Percentiles rank a stretch among this genome's conserved stretches.
Conservation (phyloP, 2,888 invertebrate species). For the Caenorhabditis uteleia region DNA sequence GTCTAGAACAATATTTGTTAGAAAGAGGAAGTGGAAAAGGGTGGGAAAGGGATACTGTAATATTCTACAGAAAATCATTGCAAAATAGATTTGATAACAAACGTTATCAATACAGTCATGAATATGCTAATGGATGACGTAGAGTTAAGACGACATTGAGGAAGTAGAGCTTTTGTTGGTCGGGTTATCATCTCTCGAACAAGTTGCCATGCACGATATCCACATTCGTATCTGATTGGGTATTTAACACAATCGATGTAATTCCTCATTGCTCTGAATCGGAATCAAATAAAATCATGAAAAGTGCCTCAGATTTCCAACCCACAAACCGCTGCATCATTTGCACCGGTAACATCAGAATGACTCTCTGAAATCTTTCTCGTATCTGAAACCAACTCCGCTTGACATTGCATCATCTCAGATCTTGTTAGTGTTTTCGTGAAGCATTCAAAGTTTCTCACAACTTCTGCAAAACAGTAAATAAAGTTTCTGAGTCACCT, state of each 20-base stretch:
- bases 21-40: no score
- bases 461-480: constrained; percentile 46
- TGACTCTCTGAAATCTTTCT: constrained; percentile 43
- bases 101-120: no score
- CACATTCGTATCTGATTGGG: constrained; percentile 63
- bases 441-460: constrained; percentile 59
- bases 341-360: constrained; percentile 11
- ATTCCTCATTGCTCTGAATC: constrained; percentile 59
- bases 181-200: constrained; percentile 55
- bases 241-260: constrained; percentile 61
- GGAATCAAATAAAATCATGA: background rate
- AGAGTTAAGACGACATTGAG: constrained; percentile 52
- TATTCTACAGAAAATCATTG: no score
- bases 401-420: constrained; percentile 64
- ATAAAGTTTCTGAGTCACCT: background rate
- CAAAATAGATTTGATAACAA: no score
- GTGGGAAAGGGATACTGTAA: no score
- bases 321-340: constrained; percentile 57
- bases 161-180: constrained; percentile 52
- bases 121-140: no score
- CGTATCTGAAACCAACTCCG: constrained; percentile 55
- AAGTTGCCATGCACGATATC: constrained; percentile 58
- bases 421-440: constrained; percentile 55
- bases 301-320: constrained; percentile 1
- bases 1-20: no score